Evolutionary conservation across 2,888 invertebrate genomes (phyloP).

Genomic region (Deilephila elpenor): DNA sequence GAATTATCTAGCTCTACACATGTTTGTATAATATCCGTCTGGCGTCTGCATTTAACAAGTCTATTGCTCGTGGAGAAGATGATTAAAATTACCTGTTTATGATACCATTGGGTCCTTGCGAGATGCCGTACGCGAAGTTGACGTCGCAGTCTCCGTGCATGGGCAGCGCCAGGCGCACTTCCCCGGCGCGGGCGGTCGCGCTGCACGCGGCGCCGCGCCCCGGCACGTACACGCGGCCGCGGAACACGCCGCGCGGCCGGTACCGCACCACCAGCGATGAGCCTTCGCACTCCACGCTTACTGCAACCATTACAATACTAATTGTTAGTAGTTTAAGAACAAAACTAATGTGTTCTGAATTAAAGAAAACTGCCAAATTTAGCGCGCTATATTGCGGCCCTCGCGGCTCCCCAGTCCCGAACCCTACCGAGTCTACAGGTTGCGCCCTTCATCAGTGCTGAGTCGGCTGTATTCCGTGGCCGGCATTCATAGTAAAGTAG

Average conservation of each 20-base stretch:
- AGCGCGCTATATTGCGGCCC: too few relatives aligned
- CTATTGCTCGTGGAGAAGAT: too few relatives aligned
- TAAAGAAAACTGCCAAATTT: too few relatives aligned
- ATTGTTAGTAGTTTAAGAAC: background rate
- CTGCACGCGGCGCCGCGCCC: slow-evolving; percentile 91
- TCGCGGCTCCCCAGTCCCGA: too few relatives aligned
- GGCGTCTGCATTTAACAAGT: too few relatives aligned
- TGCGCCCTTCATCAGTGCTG: too few relatives aligned
- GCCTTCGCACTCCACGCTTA: slow-evolving; percentile 91
- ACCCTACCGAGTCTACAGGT: too few relatives aligned
- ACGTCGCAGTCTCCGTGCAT: slow-evolving; percentile 85
- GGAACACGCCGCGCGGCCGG: slow-evolving; percentile 85
- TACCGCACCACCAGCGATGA: slow-evolving; percentile 88
- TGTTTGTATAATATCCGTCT: too few relatives aligned
- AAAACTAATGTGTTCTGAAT: too few relatives aligned
- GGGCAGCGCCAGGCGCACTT: slow-evolving; percentile 85
- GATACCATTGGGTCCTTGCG: slow-evolving; percentile 71
- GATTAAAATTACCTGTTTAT: slow-evolving; percentile 73
- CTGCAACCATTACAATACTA: slow-evolving; percentile 72
- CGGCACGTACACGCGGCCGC: slow-evolving; percentile 91
- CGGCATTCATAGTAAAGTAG: too few relatives aligned
- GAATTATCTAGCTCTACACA: too few relatives aligned
- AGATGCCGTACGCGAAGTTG: slow-evolving; percentile 81
- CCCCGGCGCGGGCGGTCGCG: slow-evolving; percentile 71
- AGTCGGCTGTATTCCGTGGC: too few relatives aligned